Conservation (phyloP, 2,113 vertebrate genomes). For the Cryptotis parvus region DNA sequence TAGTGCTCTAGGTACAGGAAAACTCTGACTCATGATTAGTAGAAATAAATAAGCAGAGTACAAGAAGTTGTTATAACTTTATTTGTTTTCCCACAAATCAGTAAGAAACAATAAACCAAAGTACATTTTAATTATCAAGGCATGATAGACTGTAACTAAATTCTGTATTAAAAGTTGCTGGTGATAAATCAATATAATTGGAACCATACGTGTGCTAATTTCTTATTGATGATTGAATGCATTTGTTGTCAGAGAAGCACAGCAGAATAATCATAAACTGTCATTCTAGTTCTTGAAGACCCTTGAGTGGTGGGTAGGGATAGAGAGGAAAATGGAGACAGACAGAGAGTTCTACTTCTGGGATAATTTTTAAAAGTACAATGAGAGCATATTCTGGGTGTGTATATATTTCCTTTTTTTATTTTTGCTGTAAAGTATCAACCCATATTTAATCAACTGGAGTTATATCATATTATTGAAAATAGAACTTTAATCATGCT, state of each 20-base stretch:
- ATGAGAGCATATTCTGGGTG: slow-evolving; percentile 5
- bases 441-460: neutral
- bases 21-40: slow-evolving; percentile 34
- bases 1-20: neutral
- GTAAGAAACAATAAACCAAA: slow-evolving; percentile 67
- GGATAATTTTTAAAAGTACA: slow-evolving; percentile 21
- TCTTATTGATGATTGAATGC: slow-evolving; percentile 53
- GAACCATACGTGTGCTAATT: slow-evolving; percentile 58
- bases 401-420: neutral
- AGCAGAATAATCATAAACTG: slow-evolving; percentile 40
- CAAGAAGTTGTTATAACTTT: slow-evolving; percentile 56
- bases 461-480: neutral
- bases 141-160: slow-evolving; percentile 62
- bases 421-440: neutral
- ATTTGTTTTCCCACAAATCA: slow-evolving; percentile 55
- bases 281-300: neutral
- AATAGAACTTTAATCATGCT: neutral
- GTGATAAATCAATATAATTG: slow-evolving; percentile 76
- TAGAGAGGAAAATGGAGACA: neutral
- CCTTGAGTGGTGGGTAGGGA: neutral
- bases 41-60: slow-evolving; percentile 38
- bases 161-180: slow-evolving; percentile 62
- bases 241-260: slow-evolving; percentile 24
- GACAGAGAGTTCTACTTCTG: neutral
- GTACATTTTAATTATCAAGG: slow-evolving; percentile 69